Evolutionary conservation across 2,797 vertebrate genomes (phyloP).

Genomic region (Etheostoma nigrum): DNA sequence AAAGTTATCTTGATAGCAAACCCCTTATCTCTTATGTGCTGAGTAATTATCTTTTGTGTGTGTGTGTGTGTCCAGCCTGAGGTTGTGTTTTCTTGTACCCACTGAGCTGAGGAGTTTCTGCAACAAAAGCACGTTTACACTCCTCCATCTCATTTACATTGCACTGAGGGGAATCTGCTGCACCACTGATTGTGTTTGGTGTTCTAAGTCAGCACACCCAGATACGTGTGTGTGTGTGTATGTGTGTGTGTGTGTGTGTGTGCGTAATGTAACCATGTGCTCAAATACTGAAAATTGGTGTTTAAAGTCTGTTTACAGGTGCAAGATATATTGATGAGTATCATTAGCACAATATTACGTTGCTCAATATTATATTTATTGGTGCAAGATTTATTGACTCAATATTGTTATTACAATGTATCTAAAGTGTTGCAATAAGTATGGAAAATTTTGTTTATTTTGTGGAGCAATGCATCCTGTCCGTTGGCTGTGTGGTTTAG

Average conservation of each 20-base stretch:
- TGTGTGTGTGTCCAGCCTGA: constrained; percentile 27
- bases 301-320: background rate
- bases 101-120: constrained; percentile 68
- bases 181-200: constrained; percentile 73
- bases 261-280: constrained; percentile 8
- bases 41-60: constrained; percentile 52
- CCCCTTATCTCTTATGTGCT: constrained; percentile 46
- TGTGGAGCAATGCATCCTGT: no score
- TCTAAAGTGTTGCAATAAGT: no score
- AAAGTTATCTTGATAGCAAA: constrained; percentile 57
- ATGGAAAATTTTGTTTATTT: no score
- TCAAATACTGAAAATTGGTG: constrained; percentile 5
- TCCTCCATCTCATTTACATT: constrained; percentile 72
- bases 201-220: constrained; percentile 71
- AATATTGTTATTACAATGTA: no score
- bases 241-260: background rate
- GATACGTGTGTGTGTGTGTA: constrained; percentile 28
- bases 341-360: no score
- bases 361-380: no score
- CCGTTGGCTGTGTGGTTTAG: no score
- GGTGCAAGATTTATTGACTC: no score
- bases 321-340: no score
- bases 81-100: constrained; percentile 57
- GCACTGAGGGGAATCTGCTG: constrained; percentile 74
- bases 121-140: constrained; percentile 73